Evolutionary conservation across 2,113 vertebrate species (phyloP).

Genomic region (Saiga tatarica): DNA sequence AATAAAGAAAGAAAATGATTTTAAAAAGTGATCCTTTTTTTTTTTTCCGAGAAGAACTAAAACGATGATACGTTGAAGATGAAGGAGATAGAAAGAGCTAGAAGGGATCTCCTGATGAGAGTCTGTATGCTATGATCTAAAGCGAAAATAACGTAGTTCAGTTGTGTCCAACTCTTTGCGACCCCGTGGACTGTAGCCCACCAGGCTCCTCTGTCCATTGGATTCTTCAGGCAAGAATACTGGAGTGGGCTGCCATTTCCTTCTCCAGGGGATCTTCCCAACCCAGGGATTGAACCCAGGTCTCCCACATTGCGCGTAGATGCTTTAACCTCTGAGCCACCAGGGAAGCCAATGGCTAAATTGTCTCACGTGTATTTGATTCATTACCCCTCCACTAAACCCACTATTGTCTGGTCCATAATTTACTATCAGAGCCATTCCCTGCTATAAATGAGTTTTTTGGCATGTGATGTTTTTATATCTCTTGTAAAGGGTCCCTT

Average conservation of each 20-base stretch:
- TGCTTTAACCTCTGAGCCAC: too few relatives aligned
- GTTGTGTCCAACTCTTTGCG: rapidly evolving
- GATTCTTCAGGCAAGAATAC: too few relatives aligned
- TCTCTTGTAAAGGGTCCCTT: neutral
- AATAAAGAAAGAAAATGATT: neutral
- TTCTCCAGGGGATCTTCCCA: too few relatives aligned
- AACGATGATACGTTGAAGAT: neutral
- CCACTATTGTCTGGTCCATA: neutral
- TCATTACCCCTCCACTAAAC: neutral
- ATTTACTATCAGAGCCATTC: neutral
- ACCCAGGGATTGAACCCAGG: too few relatives aligned
- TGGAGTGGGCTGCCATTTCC: too few relatives aligned
- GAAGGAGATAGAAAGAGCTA: neutral
- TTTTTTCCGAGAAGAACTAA: neutral
- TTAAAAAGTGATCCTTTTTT: neutral
- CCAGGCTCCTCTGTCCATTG: too few relatives aligned
- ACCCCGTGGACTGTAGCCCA: too few relatives aligned
- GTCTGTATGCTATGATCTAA: neutral
- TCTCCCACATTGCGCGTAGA: too few relatives aligned
- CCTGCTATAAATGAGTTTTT: neutral
- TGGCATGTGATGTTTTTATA: neutral
- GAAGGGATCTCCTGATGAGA: neutral
- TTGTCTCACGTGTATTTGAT: neutral
- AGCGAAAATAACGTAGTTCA: too few relatives aligned
- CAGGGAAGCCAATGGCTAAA: neutral